A percentile compares a stretch with the other conserved stretches of the same genome.
These are phyloP conservation scores for Ptychobarbus kaznakovi DNA, from an alignment of 2,797 vertebrate genomes.

Conservation along the genomic window DNA sequence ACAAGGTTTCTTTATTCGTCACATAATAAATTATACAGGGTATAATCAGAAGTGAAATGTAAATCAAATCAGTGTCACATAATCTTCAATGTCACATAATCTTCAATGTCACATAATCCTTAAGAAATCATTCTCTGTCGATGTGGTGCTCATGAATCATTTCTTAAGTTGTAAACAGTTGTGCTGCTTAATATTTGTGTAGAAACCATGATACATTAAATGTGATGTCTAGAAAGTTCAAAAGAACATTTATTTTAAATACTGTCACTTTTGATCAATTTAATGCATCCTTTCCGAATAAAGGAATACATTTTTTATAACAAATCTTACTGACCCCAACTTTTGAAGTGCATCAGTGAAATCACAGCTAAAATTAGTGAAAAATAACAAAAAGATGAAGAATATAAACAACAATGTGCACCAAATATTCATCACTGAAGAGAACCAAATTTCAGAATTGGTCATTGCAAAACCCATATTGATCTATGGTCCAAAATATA, in stretches of 20 bases:
- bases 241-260: too few relatives aligned
- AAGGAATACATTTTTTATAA: background rate
- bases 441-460: background rate
- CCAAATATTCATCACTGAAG: background rate
- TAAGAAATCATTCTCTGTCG: background rate
- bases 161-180: background rate
- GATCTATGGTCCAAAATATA: constrained; percentile 8
- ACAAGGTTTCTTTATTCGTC: too few relatives aligned
- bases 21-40: too few relatives aligned
- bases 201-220: background rate
- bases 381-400: background rate
- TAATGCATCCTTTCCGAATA: background rate
- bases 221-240: too few relatives aligned
- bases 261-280: background rate
- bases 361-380: background rate
- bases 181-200: background rate
- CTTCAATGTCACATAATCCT: background rate
- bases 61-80: too few relatives aligned
- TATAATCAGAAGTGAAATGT: too few relatives aligned
- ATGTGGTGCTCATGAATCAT: background rate
- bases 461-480: background rate
- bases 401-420: background rate
- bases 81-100: too few relatives aligned
- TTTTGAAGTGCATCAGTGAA: background rate
- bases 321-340: background rate